A percentile compares a stretch with the other conserved stretches of the same genome.
Conservation (phyloP, 2,888 invertebrate genomes). For the Trissolcus brochymenae region DNA sequence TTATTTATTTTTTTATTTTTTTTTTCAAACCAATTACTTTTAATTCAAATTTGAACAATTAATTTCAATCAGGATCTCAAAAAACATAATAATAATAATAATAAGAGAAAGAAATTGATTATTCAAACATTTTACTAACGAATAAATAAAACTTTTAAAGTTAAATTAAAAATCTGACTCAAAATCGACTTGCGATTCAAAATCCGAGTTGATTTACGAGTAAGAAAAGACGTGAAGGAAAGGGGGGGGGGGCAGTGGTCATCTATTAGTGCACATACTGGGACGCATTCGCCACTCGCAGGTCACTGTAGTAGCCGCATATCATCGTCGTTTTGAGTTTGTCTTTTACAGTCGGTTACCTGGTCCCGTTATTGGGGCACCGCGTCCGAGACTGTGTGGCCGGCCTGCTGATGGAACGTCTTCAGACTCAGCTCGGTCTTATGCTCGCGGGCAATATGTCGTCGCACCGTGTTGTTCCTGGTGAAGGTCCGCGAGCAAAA, state of each 20-base stretch:
- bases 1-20: too few relatives aligned
- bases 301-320: constrained; percentile 66
- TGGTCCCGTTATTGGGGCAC: constrained; percentile 67
- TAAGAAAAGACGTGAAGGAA: neutral
- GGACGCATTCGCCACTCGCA: constrained; percentile 61
- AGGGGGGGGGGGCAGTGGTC: constrained; percentile 42
- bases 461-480: constrained; percentile 92
- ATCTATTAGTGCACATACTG: constrained; percentile 47
- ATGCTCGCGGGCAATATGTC: constrained; percentile 93
- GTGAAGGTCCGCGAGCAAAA: constrained; percentile 94
- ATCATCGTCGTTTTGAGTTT: constrained; percentile 4
- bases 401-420: constrained; percentile 80
- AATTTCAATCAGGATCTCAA: too few relatives aligned
- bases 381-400: constrained; percentile 70
- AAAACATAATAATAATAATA: too few relatives aligned
- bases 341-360: constrained; percentile 18
- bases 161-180: neutral
- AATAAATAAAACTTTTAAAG: neutral
- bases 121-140: too few relatives aligned
- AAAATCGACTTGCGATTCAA: constrained; percentile 6
- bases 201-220: constrained; percentile 21
- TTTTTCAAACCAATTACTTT: too few relatives aligned
- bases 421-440: constrained; percentile 85
- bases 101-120: too few relatives aligned
- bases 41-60: too few relatives aligned